These are phyloP conservation scores for Icerya purchasi DNA, from an alignment of 2,888 invertebrate genomes.

Conservation along the genomic window DNA sequence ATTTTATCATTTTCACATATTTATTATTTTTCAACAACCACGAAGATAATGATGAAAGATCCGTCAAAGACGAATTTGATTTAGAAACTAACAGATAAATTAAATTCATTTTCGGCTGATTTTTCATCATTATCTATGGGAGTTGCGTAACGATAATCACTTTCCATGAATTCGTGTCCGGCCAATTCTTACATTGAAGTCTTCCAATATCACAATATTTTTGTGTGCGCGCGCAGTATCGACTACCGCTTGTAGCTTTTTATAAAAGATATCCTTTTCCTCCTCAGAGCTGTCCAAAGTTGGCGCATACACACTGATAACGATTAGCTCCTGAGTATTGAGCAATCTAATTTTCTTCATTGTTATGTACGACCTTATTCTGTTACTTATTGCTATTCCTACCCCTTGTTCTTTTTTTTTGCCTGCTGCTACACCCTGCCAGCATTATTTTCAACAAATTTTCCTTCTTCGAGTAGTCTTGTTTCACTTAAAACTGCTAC, in stretches of 20 bases:
- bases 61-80: no score
- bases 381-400: not conserved
- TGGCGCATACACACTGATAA: no score
- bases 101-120: no score
- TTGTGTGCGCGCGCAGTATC: not conserved
- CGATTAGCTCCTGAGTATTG: no score
- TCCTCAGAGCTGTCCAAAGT: not conserved
- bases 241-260: not conserved
- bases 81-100: no score
- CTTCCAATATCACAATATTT: not conserved
- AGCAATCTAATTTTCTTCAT: not conserved
- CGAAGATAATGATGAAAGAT: no score
- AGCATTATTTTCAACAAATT: not conserved
- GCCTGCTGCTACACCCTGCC: not conserved
- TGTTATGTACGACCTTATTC: not conserved
- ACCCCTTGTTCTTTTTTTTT: not conserved
- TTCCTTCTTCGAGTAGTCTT: not conserved
- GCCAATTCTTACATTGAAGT: not conserved
- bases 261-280: not conserved
- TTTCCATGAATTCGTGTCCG: not conserved
- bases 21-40: no score
- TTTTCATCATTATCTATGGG: no score
- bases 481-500: not conserved
- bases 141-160: not conserved
- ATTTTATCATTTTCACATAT: no score